phyloP scores from a whole-genome alignment of 2,888 invertebrate genomes.

The Venusia cambrica region DNA sequence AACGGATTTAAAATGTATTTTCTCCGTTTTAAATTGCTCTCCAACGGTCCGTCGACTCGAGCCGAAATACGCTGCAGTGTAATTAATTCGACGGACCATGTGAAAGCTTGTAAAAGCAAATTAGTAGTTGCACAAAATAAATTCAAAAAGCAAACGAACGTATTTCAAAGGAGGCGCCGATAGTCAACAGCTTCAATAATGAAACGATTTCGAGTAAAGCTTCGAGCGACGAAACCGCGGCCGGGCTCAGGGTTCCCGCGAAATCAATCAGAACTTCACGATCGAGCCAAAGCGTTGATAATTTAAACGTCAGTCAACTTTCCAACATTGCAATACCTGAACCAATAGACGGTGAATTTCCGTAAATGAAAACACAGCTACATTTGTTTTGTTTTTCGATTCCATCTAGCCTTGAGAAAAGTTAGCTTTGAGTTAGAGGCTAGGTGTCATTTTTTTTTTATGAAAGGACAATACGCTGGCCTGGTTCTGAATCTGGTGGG shows the following conservation, averaged over 20 bases:
- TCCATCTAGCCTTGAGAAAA: no score
- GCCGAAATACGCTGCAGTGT: slow-evolving; percentile 37
- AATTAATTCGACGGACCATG: slow-evolving; percentile 36
- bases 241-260: background rate
- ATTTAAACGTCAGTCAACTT: slow-evolving; percentile 5
- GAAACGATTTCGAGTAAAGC: slow-evolving; percentile 2
- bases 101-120: slow-evolving; percentile 30
- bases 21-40: slow-evolving; percentile 20
- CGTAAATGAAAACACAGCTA: no score
- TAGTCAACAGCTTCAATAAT: no score
- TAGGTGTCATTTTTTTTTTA: no score
- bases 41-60: slow-evolving; percentile 22
- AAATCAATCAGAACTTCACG: slow-evolving; percentile 9
- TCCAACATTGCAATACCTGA: background rate
- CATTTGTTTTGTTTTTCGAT: no score
- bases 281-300: slow-evolving; percentile 1
- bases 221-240: slow-evolving; percentile 3
- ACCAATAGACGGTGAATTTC: no score
- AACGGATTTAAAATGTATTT: slow-evolving; percentile 19
- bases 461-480: no score
- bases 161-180: no score
- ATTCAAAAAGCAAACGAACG: no score
- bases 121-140: slow-evolving; percentile 26
- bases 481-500: no score
- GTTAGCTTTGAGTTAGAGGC: no score